These are phyloP conservation scores for Platichthys flesus DNA, from an alignment of 2,113 vertebrate species.

Conservation along the genomic window DNA sequence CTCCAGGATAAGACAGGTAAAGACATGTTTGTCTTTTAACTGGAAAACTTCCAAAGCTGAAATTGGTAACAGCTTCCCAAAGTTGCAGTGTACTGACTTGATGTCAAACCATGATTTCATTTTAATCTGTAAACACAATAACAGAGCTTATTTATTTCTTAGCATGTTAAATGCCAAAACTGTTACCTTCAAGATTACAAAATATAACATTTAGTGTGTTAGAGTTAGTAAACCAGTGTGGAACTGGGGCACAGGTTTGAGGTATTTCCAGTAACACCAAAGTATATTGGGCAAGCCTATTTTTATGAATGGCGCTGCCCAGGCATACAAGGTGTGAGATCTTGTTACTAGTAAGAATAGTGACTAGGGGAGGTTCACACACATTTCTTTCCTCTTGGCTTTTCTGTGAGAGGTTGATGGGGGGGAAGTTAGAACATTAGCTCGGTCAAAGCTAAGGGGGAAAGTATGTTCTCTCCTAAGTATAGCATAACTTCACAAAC, in stretches of 20 bases:
- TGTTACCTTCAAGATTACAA: not conserved
- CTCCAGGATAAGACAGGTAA: not conserved
- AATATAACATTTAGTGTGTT: not conserved
- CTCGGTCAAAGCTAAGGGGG: not conserved
- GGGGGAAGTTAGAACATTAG: not conserved
- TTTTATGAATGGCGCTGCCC: slow-evolving; percentile 45
- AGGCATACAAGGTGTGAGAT: slow-evolving; percentile 17
- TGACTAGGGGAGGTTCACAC: slow-evolving; percentile 29
- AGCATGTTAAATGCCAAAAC: not conserved
- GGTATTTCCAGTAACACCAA: slow-evolving; percentile 27
- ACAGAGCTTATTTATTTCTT: not conserved
- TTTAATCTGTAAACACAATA: not conserved
- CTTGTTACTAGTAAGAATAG: slow-evolving; percentile 35
- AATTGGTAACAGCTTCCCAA: slow-evolving; percentile 4
- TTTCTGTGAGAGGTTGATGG: not conserved
- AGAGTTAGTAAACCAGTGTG: slow-evolving; percentile 11
- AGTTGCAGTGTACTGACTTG: not conserved
- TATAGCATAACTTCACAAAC: not conserved
- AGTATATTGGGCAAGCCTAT: slow-evolving; percentile 3
- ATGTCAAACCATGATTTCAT: not conserved
- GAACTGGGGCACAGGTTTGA: slow-evolving; percentile 25
- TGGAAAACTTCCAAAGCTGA: not conserved
- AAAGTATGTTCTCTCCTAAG: not conserved
- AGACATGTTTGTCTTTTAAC: too few species aligned
- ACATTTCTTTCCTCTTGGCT: not conserved